Evolutionary conservation across 2,888 invertebrate genomes (phyloP), one percentile per base, ranked within the genome.

Genomic region (Pelosia muscerda): DNA sequence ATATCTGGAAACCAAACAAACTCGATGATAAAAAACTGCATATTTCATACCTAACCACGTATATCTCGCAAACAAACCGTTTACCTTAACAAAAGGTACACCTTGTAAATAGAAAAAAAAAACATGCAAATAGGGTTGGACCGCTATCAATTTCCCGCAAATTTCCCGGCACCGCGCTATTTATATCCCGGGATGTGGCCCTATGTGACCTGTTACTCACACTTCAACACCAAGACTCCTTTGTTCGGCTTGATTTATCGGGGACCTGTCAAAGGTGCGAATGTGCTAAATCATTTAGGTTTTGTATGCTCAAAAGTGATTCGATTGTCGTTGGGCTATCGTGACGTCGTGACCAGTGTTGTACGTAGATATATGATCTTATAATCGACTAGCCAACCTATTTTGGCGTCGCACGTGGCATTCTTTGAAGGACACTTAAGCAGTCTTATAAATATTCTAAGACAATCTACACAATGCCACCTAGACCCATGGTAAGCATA

Each of bases 71-170:
- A 70, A 68, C 70, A 67, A 55, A 70, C 62, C 70, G 63, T 69
- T 72, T 69, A 73, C 79, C 74, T 64, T 70, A 63, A 78, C 81
- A 81, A 81, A 81, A 77, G 79, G 80, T 84, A 83, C 83, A 83
- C 81, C 81, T 81, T 86, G 83, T 82, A 83, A 83, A 81, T 80
- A 83, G 82, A 81, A 83, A 79, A 81, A 76, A 84, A 82, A 84
- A 83, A 79, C 78, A 82, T 85, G 84, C 77, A 84, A 87, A 86
- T 82, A 79, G 77, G 75, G 72, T 75, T 77, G 78, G 84, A 80
- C 82, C 84, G 87, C 84, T 83, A 87, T 89, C 88, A 86, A 86
- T 86, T 87, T 84, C 83, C 82, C 81, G 78, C 79, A 81, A 83
- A 84, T 82, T 82, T 84, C 75, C 78, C 78, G 80, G 76, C 78